These are phyloP conservation scores for Suricata suricatta DNA, from an alignment of 2,113 vertebrate genomes.

Conservation along the genomic window DNA sequence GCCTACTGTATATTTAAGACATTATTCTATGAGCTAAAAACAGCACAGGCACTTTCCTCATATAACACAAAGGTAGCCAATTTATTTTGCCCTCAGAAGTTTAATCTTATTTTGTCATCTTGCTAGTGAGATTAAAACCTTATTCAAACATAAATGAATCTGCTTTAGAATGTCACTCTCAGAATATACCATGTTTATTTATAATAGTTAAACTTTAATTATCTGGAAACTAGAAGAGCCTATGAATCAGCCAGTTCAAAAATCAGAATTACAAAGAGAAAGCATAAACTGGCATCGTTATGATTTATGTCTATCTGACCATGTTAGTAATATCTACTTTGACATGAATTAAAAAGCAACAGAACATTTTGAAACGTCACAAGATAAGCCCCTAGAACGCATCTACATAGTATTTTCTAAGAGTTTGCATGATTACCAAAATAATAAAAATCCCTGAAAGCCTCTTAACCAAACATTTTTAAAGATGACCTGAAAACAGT, in stretches of 20 bases:
- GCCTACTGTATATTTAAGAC: neutral
- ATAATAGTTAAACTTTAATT: slow-evolving; percentile 36
- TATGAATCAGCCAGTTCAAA: neutral
- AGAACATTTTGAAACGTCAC: neutral
- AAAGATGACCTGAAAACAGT: neutral
- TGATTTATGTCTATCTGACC: neutral
- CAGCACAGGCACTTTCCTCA: neutral
- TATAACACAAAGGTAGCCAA: neutral
- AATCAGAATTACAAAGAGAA: neutral
- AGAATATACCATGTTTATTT: neutral
- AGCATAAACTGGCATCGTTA: neutral
- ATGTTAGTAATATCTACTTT: neutral
- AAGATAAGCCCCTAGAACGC: neutral
- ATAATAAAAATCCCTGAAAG: neutral
- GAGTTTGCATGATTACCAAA: neutral
- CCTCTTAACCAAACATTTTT: neutral
- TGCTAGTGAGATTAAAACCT: neutral
- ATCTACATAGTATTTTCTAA: neutral
- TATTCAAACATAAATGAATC: neutral
- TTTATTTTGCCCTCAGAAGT: neutral
- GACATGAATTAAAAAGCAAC: neutral
- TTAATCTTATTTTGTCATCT: neutral
- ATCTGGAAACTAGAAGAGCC: neutral
- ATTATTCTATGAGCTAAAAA: neutral
- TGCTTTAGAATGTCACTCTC: neutral